These are phyloP conservation scores for Apantesis nais DNA, from an alignment of 2,888 invertebrate genomes.

Conservation along the genomic window DNA sequence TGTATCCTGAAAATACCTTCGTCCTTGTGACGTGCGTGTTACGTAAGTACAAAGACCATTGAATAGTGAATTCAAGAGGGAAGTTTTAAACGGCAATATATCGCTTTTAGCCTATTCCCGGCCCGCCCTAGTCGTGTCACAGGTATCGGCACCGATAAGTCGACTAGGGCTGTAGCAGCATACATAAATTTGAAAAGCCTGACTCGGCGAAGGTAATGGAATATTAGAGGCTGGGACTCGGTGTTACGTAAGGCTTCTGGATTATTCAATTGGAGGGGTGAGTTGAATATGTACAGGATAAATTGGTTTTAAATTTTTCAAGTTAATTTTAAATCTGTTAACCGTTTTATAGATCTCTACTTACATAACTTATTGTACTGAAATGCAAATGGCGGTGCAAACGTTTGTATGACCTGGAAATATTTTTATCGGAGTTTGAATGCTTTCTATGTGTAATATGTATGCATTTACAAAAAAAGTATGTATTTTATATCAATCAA, in stretches of 20 bases:
- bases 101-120: conserved; percentile 42
- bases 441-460: too few relatives aligned
- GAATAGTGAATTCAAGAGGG: conserved; percentile 31
- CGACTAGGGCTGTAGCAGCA: conserved; percentile 9
- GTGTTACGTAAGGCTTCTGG: conserved; percentile 10
- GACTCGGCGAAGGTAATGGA: conserved; percentile 17
- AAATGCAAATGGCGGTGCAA: too few relatives aligned
- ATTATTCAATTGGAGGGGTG: conserved; percentile 19
- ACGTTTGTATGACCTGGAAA: too few relatives aligned
- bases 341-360: background rate
- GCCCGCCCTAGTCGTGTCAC: conserved; percentile 57
- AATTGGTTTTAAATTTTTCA: conserved; percentile 9
- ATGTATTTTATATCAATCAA: too few relatives aligned
- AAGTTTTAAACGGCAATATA: conserved; percentile 52
- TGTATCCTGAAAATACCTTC: background rate
- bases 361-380: background rate
- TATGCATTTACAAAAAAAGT: too few relatives aligned
- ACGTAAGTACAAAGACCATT: conserved; percentile 30
- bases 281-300: background rate
- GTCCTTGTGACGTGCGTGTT: background rate
- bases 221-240: conserved; percentile 18
- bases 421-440: too few relatives aligned
- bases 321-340: background rate
- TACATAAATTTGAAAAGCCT: conserved; percentile 34
- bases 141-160: conserved; percentile 39